Evolutionary conservation across 37 sponge, comb jelly and placozoan species (phyloP).

Genomic region (Haliclona indistincta): DNA sequence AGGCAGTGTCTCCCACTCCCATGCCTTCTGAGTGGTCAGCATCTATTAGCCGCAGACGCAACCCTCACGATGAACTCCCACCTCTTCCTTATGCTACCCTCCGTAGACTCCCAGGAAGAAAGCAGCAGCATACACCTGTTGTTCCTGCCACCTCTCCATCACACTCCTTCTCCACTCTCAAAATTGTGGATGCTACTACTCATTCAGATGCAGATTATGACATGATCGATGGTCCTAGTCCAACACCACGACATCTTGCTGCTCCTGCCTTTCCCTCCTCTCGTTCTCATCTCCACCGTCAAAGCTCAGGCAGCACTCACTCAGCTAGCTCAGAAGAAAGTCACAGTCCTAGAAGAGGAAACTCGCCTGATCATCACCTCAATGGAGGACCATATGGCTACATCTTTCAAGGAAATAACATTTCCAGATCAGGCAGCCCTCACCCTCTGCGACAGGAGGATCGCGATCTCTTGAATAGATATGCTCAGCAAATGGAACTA

Average conservation of each 20-base stretch:
- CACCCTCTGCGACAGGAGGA: slow-evolving; percentile 59
- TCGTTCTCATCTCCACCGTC: neutral
- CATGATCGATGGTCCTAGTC: neutral
- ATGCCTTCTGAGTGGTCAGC: neutral
- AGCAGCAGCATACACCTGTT: too few species aligned
- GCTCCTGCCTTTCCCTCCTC: neutral
- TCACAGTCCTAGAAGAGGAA: neutral
- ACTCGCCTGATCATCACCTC: slow-evolving; percentile 15
- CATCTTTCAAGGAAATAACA: neutral
- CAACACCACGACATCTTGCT: neutral
- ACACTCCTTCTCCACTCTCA: neutral
- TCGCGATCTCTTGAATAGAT: slow-evolving; percentile 49
- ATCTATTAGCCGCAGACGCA: slow-evolving; percentile 13
- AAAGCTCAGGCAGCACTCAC: slow-evolving; percentile 28
- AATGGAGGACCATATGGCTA: slow-evolving; percentile 52
- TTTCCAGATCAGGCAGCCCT: neutral
- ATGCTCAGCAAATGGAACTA: slow-evolving; percentile 64
- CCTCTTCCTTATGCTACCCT: slow-evolving; percentile 55
- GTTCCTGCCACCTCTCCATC: neutral
- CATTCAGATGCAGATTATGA: slow-evolving; percentile 31
- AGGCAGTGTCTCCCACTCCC: neutral
- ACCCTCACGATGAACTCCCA: slow-evolving; percentile 58
- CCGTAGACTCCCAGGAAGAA: slow-evolving; percentile 1
- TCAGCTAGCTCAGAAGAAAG: slow-evolving; percentile 43
- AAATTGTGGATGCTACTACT: neutral